These are phyloP conservation scores for Dorcus hopei DNA, from an alignment of 2,888 invertebrate genomes.

Conservation along the genomic window DNA sequence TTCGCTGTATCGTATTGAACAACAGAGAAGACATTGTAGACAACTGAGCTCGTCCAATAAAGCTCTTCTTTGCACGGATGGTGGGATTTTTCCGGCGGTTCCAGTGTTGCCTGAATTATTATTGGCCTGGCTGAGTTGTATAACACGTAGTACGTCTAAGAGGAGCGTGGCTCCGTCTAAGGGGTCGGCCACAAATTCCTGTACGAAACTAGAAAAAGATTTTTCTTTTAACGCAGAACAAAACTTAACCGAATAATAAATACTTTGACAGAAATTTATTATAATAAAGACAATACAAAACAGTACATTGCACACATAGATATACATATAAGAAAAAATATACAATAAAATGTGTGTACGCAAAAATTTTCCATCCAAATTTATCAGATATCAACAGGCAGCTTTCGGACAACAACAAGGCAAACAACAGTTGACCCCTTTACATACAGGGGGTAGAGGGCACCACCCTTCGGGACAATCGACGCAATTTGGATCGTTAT, in stretches of 20 bases:
- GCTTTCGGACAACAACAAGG: slow-evolving; percentile 47
- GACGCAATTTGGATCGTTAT: slow-evolving; percentile 55
- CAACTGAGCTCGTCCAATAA: slow-evolving; percentile 86
- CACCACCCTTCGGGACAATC: slow-evolving; percentile 40
- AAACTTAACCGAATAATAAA: neutral
- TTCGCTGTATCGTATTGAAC: slow-evolving; percentile 76
- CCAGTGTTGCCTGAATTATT: slow-evolving; percentile 37
- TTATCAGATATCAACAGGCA: slow-evolving; percentile 34
- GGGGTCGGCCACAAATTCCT: slow-evolving; percentile 86
- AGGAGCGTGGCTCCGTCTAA: slow-evolving; percentile 83
- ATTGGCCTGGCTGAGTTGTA: slow-evolving; percentile 76
- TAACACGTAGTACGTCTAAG: slow-evolving; percentile 79
- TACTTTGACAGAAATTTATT: no score
- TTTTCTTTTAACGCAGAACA: no score
- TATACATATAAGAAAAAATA: slow-evolving; percentile 4
- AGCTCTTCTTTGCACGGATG: slow-evolving; percentile 68
- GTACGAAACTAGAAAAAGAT: slow-evolving; percentile 72
- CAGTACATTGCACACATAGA: neutral
- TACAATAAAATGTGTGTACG: neutral
- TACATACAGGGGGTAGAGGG: slow-evolving; percentile 27
- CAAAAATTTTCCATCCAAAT: slow-evolving; percentile 4
- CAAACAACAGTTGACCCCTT: slow-evolving; percentile 33
- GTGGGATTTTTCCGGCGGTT: slow-evolving; percentile 56
- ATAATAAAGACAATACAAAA: neutral
- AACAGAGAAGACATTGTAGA: slow-evolving; percentile 81